Base-by-base conservation (phyloP, 1,140 invertebrate species). In the Lordiphosa collinella region DNA sequence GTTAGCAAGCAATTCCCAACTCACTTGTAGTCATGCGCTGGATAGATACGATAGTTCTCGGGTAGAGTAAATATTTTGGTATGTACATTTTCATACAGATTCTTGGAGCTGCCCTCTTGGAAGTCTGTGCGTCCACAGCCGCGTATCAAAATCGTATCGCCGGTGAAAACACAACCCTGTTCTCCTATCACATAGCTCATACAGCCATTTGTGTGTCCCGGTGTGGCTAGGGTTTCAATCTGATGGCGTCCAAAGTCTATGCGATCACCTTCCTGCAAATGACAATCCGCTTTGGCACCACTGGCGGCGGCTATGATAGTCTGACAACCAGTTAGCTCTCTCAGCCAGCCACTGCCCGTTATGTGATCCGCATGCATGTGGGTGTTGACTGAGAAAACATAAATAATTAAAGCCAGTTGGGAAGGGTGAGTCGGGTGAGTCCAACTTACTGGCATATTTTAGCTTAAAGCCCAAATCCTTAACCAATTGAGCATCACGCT, bases 321-420 rank as follows among this genome's bases (percentile, higher is more conserved):
- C 88, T 93, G 91, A 74, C 94, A 94, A 1, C 92, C 91, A 0
- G 95, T 93, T 35, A 95, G 88, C 44, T 93, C 92, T 88, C 99
- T 98, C 10, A 99, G 89, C 65, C 93, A 91, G 9, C 97, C 97
- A 2, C 95, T 96, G n/a, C 98, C 98, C 4, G 98, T 99, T 34
- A 99, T 93, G 89, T 99, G 98, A 90, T 99, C 98, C 25, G 98
- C 98, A 89, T 99, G 98, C 91, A 99, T 95, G 89, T 99, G 98
- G 2, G 98, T 99, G 89, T 99, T 99, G 55, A 98, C 95, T 96
- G 14, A 1, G 16, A 35, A 14, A 41, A 6, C 12, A 56, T 22
- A 22, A 22, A 5, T 48, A 22, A 12, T 63, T 44, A 55, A 57
- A 57, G 11, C 2, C 13, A 44, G 4, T 2, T 9, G 18, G 3